Conservation (phyloP, 2,797 vertebrate species). For the Dallia pectoralis region DNA sequence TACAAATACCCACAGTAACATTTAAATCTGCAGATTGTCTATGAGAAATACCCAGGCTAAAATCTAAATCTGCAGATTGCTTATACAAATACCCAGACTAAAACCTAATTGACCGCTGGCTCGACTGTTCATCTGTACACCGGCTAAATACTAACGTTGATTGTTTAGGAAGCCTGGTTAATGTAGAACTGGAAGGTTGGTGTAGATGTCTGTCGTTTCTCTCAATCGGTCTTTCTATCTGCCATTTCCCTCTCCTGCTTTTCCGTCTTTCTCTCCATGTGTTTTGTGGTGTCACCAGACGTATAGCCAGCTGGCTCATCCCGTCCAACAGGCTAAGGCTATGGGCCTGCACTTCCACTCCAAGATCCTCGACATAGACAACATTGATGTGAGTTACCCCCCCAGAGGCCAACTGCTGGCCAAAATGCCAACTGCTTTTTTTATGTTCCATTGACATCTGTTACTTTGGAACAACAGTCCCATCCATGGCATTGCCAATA, state of each 20-base stretch:
- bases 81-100: too few relatives aligned
- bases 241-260: neutral
- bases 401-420: neutral
- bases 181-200: neutral
- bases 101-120: neutral
- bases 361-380: slow-evolving; percentile 91
- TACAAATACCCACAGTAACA: too few relatives aligned
- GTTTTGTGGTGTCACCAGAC: slow-evolving; percentile 71
- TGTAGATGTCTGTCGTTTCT: neutral
- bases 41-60: too few relatives aligned
- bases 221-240: neutral
- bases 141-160: neutral
- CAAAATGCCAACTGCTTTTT: too few relatives aligned
- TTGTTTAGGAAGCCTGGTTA: neutral
- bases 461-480: too few relatives aligned
- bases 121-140: neutral
- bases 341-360: slow-evolving; percentile 91
- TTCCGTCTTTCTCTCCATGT: slow-evolving; percentile 12
- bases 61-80: neutral
- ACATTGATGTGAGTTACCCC: slow-evolving; percentile 85
- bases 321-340: slow-evolving; percentile 89
- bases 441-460: too few relatives aligned
- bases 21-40: neutral
- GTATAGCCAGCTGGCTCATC: slow-evolving; percentile 91
- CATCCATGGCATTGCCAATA: too few relatives aligned